These are phyloP conservation scores for Galago senegalensis DNA, from an alignment of 2,797 vertebrate species.

Conservation along the genomic window DNA sequence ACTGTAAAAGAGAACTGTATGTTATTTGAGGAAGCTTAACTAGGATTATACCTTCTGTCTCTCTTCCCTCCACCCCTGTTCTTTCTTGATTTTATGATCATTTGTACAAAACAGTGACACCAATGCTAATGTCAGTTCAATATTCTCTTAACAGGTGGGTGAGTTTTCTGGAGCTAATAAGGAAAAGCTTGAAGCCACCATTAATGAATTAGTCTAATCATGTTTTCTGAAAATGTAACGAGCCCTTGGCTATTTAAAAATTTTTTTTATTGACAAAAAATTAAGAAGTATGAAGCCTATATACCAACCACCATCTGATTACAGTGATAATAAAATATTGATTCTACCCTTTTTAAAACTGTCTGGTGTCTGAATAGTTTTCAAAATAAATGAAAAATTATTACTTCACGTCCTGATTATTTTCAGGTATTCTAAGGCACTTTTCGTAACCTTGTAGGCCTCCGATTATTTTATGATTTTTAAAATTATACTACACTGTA, in stretches of 20 bases:
- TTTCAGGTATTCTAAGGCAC: not conserved
- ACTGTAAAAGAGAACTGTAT: not conserved
- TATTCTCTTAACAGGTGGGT: slow-evolving; percentile 90
- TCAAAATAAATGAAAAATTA: slow-evolving; percentile 54
- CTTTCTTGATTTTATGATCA: not conserved
- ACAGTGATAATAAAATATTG: slow-evolving; percentile 89
- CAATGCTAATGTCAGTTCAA: not conserved
- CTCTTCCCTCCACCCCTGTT: not conserved
- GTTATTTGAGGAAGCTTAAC: not conserved
- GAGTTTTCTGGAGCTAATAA: slow-evolving; percentile 94
- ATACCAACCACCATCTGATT: slow-evolving; percentile 77
- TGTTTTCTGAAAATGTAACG: slow-evolving; percentile 71
- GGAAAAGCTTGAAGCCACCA: slow-evolving; percentile 86
- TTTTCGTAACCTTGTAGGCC: not conserved
- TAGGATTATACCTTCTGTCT: not conserved
- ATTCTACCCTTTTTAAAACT: slow-evolving; percentile 83
- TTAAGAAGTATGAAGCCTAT: slow-evolving; percentile 80
- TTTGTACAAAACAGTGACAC: not conserved
- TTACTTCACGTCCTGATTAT: not conserved
- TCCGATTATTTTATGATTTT: not conserved
- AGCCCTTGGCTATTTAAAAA: slow-evolving; percentile 83
- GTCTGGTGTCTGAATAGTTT: slow-evolving; percentile 67
- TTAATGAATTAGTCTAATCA: slow-evolving; percentile 85
- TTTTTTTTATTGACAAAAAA: slow-evolving; percentile 89
- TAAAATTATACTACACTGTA: not conserved